Evolutionary conservation across 2,888 invertebrate genomes (phyloP).

Genomic region (Trichopria drosophilae): DNA sequence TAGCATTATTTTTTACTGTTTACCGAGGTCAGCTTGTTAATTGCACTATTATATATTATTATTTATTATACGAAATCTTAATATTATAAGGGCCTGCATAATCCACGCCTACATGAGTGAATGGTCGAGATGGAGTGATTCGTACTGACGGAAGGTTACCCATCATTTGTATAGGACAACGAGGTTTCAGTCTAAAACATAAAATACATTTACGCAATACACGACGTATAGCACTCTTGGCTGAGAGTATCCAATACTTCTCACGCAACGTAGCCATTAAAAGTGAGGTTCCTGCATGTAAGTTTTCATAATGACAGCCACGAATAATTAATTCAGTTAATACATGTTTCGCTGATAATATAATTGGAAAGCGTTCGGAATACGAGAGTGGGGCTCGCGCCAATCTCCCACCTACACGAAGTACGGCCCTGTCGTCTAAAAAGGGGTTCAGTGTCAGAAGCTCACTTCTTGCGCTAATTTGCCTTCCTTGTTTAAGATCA

Average conservation of each 20-base stretch:
- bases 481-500: too few relatives aligned
- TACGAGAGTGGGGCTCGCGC: constrained; percentile 12
- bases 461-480: too few relatives aligned
- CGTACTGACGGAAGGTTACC: constrained; percentile 31
- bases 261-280: constrained; percentile 8
- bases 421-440: too few relatives aligned
- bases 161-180: constrained; percentile 19
- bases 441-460: too few relatives aligned
- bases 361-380: constrained; percentile 10
- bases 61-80: constrained; percentile 12
- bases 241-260: constrained; percentile 26
- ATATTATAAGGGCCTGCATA: constrained; percentile 12
- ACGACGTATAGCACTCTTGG: constrained; percentile 16
- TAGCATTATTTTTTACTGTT: too few relatives aligned
- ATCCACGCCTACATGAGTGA: constrained; percentile 31
- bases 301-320: constrained; percentile 16
- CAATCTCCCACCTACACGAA: constrained; percentile 23
- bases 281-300: constrained; percentile 18
- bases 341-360: constrained; percentile 12
- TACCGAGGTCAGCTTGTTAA: too few relatives aligned
- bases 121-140: constrained; percentile 33
- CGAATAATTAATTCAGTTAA: constrained; percentile 16
- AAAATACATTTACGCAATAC: constrained; percentile 24
- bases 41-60: too few relatives aligned
- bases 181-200: constrained; percentile 26